Evolutionary conservation across 2,888 invertebrate genomes (phyloP), one percentile per base, ranked within the genome.

Genomic region (Chironomus riparius): DNA sequence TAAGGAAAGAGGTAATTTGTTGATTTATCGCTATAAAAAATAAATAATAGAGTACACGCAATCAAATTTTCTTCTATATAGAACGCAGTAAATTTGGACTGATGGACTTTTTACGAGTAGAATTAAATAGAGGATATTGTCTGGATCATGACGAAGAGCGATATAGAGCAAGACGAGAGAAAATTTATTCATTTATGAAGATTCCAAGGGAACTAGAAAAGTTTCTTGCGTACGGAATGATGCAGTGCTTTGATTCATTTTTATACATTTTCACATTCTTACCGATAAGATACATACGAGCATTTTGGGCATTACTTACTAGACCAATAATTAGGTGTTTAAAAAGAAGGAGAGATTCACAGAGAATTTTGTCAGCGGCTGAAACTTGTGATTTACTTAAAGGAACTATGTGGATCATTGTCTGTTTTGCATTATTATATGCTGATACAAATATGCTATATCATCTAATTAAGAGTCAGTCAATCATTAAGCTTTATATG

Each of bases 381-480:
- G 95, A 99, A 86, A 93, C 95, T 78, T 98, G 98, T 86, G 99
- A 99, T 87, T 86, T 98, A 76, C 85, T 99, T 13, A 98, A 98
- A 85, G 95, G 95, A n/a, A 87, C 91, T 72, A 92, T 97, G 78
- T 88, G 98, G 81, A 85, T 97, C 78, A 85, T 91, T 50, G 92
- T 94, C 80, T 92, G 93, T 81, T 87, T 92, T 80, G 84, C 93
- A 77, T 93, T 98, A 88, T 91, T 93, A 81, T 93, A 94, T 80
- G 92, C 99, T 78, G 99, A 99, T 83, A 97, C 97, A 61, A 98
- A 97, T 79, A 94, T 98, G 88, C 91, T 98, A 87, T 99, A 99
- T 85, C 98, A 99, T 84, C 87, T 98, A 80, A 93, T 95, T 68
- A 95, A 95, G 83, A 97, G 97, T 80, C 99, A 99, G 82, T 97